A percentile compares a stretch with the other conserved stretches of the same genome.
These are phyloP conservation scores for Cebuella pygmaea DNA, from an alignment of 2,797 vertebrate species.

Conservation along the genomic window DNA sequence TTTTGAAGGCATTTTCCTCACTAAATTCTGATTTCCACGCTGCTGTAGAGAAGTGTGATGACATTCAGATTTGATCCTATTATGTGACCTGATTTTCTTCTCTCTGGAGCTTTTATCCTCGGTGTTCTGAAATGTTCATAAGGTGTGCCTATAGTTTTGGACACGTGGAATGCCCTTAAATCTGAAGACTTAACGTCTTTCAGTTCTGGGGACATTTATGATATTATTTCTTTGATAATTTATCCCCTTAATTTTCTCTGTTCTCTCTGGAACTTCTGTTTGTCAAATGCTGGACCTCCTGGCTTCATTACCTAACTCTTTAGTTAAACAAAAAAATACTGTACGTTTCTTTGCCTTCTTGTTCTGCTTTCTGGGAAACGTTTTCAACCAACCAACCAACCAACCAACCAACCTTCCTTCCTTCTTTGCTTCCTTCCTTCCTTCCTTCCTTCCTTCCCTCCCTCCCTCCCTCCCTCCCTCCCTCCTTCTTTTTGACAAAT, in stretches of 20 bases:
- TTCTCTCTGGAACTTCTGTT: background rate
- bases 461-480: too few relatives aligned
- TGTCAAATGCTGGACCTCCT: slow-evolving; percentile 16
- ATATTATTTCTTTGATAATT: background rate
- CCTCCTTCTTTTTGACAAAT: too few relatives aligned
- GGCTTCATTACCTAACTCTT: background rate
- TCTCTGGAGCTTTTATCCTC: background rate
- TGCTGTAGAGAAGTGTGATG: background rate
- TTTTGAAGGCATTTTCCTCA: background rate
- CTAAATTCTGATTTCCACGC: background rate
- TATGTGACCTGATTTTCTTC: background rate
- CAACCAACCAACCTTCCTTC: too few relatives aligned
- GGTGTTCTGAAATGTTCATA: background rate
- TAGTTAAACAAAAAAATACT: background rate
- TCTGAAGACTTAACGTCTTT: background rate
- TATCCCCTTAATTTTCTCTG: background rate
- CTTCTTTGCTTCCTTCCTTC: too few relatives aligned
- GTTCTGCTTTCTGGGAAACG: slow-evolving; percentile 33
- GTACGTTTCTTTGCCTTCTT: background rate
- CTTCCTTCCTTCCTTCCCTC: too few relatives aligned
- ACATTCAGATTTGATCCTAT: background rate
- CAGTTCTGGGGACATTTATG: background rate
- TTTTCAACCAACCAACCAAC: background rate
- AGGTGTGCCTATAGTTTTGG: background rate
- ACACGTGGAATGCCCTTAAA: background rate